Conservation (phyloP, 2,888 invertebrate genomes). For the Argyresthia albistria region DNA sequence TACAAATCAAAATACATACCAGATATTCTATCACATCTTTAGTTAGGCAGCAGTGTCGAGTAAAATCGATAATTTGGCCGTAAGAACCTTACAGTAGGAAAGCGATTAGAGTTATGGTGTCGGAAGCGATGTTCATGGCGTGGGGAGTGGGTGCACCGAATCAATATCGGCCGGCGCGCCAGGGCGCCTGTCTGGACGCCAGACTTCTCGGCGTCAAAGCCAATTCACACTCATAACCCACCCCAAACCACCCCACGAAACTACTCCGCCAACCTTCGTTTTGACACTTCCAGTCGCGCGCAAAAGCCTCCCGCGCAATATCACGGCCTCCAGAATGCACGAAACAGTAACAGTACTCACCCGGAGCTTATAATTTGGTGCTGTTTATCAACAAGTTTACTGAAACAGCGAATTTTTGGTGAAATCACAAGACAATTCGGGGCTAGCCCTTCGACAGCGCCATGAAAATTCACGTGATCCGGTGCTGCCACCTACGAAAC, state of each 20-base stretch:
- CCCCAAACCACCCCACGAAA: constrained; percentile 53
- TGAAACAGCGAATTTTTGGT: constrained; percentile 63
- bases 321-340: constrained; percentile 12
- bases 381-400: constrained; percentile 59
- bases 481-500: constrained; percentile 72
- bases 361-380: constrained; percentile 56
- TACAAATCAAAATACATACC: too few relatives aligned
- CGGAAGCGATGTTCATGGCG: constrained; percentile 25
- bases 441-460: constrained; percentile 69
- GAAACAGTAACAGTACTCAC: constrained; percentile 38
- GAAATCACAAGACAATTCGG: constrained; percentile 73
- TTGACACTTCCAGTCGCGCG: constrained; percentile 62
- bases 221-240: constrained; percentile 32
- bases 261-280: constrained; percentile 20
- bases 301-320: constrained; percentile 28
- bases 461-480: constrained; percentile 77
- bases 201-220: constrained; percentile 59
- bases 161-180: constrained; percentile 41
- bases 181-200: constrained; percentile 41
- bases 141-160: constrained; percentile 30
- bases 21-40: neutral
- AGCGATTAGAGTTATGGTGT: constrained; percentile 13
- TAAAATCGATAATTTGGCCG: neutral
- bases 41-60: neutral
- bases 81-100: neutral